A percentile compares a stretch with the other conserved stretches of the same genome.
phyloP scores from a whole-genome alignment of 2,888 invertebrate species.

The Erannis defoliaria region DNA sequence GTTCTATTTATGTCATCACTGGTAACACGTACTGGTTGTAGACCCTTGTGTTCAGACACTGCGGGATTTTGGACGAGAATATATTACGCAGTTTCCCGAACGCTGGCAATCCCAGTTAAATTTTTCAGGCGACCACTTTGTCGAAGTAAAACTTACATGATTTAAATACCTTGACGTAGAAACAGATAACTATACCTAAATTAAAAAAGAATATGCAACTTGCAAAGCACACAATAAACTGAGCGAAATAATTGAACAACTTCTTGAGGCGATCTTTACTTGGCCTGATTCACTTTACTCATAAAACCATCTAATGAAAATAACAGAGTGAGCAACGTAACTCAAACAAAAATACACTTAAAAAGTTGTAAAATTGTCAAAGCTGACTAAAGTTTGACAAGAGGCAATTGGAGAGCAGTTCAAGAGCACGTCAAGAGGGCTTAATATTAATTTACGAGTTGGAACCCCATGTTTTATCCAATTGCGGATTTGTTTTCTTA shows the following conservation, averaged over 20 bases:
- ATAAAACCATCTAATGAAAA: constrained; percentile 15
- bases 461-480: constrained; percentile 39
- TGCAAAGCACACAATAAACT: not conserved
- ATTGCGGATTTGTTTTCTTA: constrained; percentile 39
- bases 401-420: constrained; percentile 33
- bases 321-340: constrained; percentile 5
- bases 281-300: not conserved
- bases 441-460: constrained; percentile 42
- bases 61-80: too few relatives aligned
- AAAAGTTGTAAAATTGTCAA: constrained; percentile 25
- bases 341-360: constrained; percentile 24
- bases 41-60: too few relatives aligned
- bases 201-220: too few relatives aligned
- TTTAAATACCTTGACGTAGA: too few relatives aligned
- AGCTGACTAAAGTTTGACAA: constrained; percentile 28
- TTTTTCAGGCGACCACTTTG: too few relatives aligned
- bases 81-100: too few relatives aligned
- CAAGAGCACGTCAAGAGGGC: constrained; percentile 34
- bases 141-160: too few relatives aligned
- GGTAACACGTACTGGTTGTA: too few relatives aligned
- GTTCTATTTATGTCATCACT: too few relatives aligned
- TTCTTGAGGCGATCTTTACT: not conserved
- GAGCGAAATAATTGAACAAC: not conserved
- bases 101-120: too few relatives aligned
- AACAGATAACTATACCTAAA: not conserved